Evolutionary conservation across 30 jellyfish, hydroid and myxozoan genomes (phyloP).

Genomic region (Thelohanellus kitauei): DNA sequence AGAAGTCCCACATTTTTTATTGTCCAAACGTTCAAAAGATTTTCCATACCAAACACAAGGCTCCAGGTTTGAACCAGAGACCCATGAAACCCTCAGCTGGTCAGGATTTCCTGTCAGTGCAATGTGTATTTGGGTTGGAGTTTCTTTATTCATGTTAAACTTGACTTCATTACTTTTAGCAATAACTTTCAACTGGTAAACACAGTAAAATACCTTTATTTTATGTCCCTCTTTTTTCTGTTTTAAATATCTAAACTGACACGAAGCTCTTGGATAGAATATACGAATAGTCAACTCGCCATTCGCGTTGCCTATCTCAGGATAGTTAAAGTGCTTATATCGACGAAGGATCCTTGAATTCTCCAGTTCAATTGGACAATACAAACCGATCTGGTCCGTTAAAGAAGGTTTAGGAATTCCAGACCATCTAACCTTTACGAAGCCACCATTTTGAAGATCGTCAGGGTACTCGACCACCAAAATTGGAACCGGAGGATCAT

Average conservation of each 20-base stretch:
- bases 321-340: slow-evolving; percentile 9
- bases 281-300: slow-evolving; percentile 29
- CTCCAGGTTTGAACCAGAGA: no score
- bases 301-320: no score
- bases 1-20: no score
- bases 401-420: slow-evolving; percentile 17
- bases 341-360: slow-evolving; percentile 9
- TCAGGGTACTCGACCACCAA: slow-evolving; percentile 17
- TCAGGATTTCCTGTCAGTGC: slow-evolving; percentile 15
- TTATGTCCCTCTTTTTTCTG: no score
- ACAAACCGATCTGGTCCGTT: slow-evolving; percentile 46
- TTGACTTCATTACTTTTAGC: slow-evolving; percentile 35
- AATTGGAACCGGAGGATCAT: neutral
- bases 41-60: no score
- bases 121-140: slow-evolving; percentile 37
- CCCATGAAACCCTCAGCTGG: slow-evolving; percentile 30
- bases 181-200: slow-evolving; percentile 13
- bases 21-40: no score
- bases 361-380: slow-evolving; percentile 51
- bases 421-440: slow-evolving; percentile 29
- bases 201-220: no score
- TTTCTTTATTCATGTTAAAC: slow-evolving; percentile 22
- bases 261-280: slow-evolving; percentile 28
- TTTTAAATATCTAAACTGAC: slow-evolving; percentile 45
- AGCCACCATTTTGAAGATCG: slow-evolving; percentile 33